phyloP scores from a whole-genome alignment of 2,113 vertebrate species.

The Gallinago media region DNA sequence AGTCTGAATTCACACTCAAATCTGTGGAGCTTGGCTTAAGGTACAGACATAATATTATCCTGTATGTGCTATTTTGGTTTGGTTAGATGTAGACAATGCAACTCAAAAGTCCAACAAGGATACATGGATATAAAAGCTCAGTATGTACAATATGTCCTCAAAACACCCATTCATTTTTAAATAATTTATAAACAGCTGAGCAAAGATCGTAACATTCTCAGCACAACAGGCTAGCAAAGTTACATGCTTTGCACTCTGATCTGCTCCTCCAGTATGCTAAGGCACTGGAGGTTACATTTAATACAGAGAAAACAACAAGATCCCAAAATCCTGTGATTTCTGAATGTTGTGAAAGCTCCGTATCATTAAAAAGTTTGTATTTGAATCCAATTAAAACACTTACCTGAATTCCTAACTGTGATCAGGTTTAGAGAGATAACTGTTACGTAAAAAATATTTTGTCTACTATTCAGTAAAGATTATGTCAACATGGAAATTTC shows the following conservation, averaged over 20 bases:
- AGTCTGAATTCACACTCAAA: background rate
- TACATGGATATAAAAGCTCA: background rate
- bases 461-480: background rate
- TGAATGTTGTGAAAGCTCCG: background rate
- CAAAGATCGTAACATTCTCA: conserved; percentile 16
- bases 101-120: background rate
- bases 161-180: conserved; percentile 27
- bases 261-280: background rate
- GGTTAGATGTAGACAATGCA: background rate
- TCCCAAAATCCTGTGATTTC: background rate
- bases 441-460: background rate
- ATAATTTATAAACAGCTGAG: conserved; percentile 13
- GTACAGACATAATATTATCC: background rate
- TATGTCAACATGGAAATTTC: background rate
- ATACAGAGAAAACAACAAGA: background rate
- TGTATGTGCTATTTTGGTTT: background rate
- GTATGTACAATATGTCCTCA: background rate
- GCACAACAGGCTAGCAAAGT: background rate
- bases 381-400: background rate
- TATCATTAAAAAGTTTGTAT: background rate
- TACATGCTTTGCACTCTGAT: conserved; percentile 33
- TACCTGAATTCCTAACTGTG: background rate
- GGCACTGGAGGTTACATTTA: background rate
- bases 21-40: background rate
- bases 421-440: background rate